Base-by-base conservation (phyloP, 2,797 vertebrate species). In the Clarias pachynema region DNA sequence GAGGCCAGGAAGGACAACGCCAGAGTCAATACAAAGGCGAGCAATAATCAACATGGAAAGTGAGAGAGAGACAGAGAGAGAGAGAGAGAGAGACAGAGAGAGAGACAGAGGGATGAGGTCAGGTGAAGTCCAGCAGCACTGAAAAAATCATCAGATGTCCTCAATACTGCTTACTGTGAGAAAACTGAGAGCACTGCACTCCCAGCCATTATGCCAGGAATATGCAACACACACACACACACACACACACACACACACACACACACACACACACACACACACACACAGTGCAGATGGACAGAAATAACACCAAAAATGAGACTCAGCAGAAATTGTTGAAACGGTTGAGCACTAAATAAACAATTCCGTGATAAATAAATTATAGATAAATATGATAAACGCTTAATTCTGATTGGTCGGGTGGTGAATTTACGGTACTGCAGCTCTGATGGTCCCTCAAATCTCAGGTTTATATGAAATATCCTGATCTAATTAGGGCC, bases 61-160 rank as follows among this genome's bases (percentile, higher is more conserved):
- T 26, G 22, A 15, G 20, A 34, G 44, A 81, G 63, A 18, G 57
- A 9, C 4, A 80, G n/a, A 79, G 29, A 70, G 40, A 81, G n/a
- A 87, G 34, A 37, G 26, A 84, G 53, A 62, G 75, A 68, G 20
- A 53, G 34, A 82, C 59, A 37, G 26, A 84, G 53, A 62, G 75
- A 68, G 20, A 53, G 34, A 82, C 59, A 53, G 16, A 73, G 18
- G 79, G 70, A 62, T 72, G 59, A 78, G 59, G 75, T 86, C 65
- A 74, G 75, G 73, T 56, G 78, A 4, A n/a, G 24, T 85, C 68
- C 69, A 22, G 79, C 70, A 81, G 63, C 49, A 81, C 24, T 63
- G 60, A 82, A 88, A 49, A 84, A 53, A 37, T 62, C 74, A 87
- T 75, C 66, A 84, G 63, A 59, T 49, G 68, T 79, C 82, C 31